Evolutionary conservation across 2,797 vertebrate species (phyloP), one percentile per base, ranked within the genome.

Genomic region (Hyperoplus immaculatus): DNA sequence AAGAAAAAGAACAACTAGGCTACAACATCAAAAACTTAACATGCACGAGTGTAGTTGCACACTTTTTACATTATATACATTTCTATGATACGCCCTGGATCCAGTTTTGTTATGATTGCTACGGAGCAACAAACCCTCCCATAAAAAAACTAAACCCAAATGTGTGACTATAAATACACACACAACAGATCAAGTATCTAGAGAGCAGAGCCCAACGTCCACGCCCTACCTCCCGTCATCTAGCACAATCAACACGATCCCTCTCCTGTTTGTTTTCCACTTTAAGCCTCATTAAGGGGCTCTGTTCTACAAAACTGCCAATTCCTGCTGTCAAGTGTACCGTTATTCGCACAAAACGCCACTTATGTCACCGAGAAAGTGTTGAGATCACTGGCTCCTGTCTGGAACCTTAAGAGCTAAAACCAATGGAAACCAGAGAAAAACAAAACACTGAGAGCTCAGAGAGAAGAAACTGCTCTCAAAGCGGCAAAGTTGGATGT

Each of bases 111-210:
- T 82, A 45, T 83, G 58, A 73, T 76, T 69, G 72, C 53, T 74
- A 61, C 21, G 2, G 57, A 84, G 72, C 72, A 92, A 90, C 85
- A 84, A 80, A 84, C 78, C 41, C 63, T 56, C 67, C 62, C 72
- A 71, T 62, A 43, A 83, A 29, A 29, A 29, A 87, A 75, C 75
- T 62, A 72, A 87, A 87, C 82, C 85, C 75, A 62, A 67, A 78
- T 15, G 76, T 79, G 68, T 36, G 18, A 64, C 78, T 82, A 77
- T 87, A 84, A 88, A 94, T 87, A 87, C 59, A 38, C 59, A 38
- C 45, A 72, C 56, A 21, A 36, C 74, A 72, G 81, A 90, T 88
- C 74, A 54, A 68, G 54, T 83, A 71, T 69, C 45, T 3, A 56
- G 59, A 80, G 72, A 79, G 66, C 42, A 80, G 68, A 67, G 77